Evolutionary conservation across 2,113 vertebrate genomes (phyloP).

Genomic region (Nothoprocta pentlandii): DNA sequence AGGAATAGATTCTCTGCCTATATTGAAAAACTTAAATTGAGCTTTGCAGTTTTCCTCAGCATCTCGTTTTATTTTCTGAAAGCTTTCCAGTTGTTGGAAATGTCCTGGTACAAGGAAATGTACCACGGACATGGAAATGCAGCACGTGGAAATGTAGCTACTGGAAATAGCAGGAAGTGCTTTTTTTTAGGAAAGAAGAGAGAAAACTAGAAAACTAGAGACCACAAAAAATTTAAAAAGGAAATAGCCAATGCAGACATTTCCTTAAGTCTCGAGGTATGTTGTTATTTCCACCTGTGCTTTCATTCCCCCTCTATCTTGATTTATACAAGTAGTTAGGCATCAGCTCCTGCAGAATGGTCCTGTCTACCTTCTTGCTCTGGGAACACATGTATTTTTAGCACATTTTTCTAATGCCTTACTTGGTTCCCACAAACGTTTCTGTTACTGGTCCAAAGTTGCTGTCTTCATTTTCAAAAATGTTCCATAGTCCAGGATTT

Average conservation of each 20-base stretch:
- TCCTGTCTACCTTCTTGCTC: neutral
- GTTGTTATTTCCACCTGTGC: neutral
- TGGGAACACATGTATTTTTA: neutral
- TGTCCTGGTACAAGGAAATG: neutral
- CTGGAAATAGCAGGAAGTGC: neutral
- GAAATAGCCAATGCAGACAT: neutral
- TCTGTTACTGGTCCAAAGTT: neutral
- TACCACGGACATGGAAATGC: too few relatives aligned
- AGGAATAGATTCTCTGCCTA: neutral
- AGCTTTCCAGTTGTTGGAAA: neutral
- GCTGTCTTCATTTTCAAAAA: neutral
- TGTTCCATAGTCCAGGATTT: rapidly evolving
- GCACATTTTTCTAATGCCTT: neutral
- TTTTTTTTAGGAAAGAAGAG: neutral
- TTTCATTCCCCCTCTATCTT: neutral
- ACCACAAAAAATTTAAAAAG: neutral
- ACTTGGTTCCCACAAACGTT: neutral
- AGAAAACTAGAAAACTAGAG: neutral
- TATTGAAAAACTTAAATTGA: neutral
- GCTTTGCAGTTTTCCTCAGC: neutral
- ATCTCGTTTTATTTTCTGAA: neutral
- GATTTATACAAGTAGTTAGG: neutral
- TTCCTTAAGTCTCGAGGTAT: neutral
- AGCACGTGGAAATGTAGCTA: neutral
- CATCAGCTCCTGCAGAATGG: neutral